These are phyloP conservation scores for Sebastes jordani DNA, from an alignment of 2,797 vertebrate genomes.

Conservation along the genomic window DNA sequence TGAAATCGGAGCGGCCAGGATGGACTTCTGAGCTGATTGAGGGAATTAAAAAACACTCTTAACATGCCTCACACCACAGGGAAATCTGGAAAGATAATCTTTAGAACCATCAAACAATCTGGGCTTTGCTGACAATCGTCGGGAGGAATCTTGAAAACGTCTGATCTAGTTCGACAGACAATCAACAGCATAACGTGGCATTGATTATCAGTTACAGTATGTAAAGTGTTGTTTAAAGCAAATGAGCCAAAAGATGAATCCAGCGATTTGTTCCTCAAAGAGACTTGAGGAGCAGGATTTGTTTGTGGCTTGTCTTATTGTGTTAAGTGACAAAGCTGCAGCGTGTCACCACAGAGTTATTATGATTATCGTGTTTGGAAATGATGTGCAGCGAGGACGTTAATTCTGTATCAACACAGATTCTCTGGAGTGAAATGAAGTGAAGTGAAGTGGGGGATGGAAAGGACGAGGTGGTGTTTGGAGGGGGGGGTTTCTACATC, in stretches of 20 bases:
- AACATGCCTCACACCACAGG: too few relatives aligned
- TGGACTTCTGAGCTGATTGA: too few relatives aligned
- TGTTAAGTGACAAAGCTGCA: slow-evolving; percentile 1
- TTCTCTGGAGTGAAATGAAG: slow-evolving; percentile 8
- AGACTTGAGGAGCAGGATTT: neutral
- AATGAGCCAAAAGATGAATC: neutral
- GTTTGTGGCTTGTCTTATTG: neutral
- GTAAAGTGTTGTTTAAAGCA: neutral
- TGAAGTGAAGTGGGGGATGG: neutral
- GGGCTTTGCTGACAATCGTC: too few relatives aligned
- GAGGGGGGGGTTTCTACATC: neutral
- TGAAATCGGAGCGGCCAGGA: too few relatives aligned
- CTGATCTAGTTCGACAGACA: too few relatives aligned
- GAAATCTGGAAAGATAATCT: too few relatives aligned
- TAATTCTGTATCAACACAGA: slow-evolving; percentile 31
- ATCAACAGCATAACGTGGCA: too few relatives aligned
- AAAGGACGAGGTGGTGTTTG: neutral
- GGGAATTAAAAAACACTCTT: too few relatives aligned
- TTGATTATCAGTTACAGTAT: neutral
- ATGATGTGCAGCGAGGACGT: neutral
- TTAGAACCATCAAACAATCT: too few relatives aligned
- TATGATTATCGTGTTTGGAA: slow-evolving; percentile 15
- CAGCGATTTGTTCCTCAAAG: neutral
- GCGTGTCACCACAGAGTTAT: neutral
- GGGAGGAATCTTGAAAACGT: too few relatives aligned